Conservation (phyloP, 1,140 invertebrate genomes). For the Musca domestica region DNA sequence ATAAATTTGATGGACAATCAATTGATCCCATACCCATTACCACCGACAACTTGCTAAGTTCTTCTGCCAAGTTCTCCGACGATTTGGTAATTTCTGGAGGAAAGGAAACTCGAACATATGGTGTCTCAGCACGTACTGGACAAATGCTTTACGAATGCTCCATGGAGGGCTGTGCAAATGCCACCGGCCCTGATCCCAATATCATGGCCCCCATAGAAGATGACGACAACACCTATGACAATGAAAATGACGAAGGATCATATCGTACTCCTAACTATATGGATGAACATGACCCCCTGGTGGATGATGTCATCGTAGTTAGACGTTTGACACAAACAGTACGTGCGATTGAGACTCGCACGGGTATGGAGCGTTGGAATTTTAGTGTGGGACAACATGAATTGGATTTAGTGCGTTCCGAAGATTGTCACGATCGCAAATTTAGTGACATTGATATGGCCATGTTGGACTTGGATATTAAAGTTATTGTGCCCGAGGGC, state of each 20-base stretch:
- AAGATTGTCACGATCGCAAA: conserved; percentile 56
- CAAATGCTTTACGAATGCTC: conserved; percentile 76
- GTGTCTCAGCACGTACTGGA: conserved; percentile 75
- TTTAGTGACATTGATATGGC: conserved; percentile 49
- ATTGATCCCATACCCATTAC: conserved; percentile 84
- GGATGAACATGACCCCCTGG: conserved; percentile 49
- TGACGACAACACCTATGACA: conserved; percentile 17
- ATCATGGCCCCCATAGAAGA: conserved; percentile 4
- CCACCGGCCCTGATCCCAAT: conserved; percentile 51
- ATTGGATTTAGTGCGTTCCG: conserved; percentile 61
- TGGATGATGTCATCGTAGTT: conserved; percentile 73
- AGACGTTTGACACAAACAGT: conserved; percentile 81
- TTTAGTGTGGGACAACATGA: conserved; percentile 90
- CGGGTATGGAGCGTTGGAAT: conserved; percentile 90
- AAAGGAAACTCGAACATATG: conserved; percentile 66
- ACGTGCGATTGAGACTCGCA: conserved; percentile 77
- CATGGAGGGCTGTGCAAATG: conserved; percentile 68
- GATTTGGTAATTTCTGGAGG: conserved; percentile 82
- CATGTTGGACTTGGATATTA: conserved; percentile 59
- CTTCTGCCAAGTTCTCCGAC: conserved; percentile 81
- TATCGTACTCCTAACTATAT: conserved; percentile 24
- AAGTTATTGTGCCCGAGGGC: conserved; percentile 73
- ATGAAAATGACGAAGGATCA: conserved; percentile 29
- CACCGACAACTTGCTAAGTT: conserved; percentile 78
- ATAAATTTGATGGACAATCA: conserved; percentile 85